Conservation (phyloP, 2,113 vertebrate genomes). For the Daboia siamensis region DNA sequence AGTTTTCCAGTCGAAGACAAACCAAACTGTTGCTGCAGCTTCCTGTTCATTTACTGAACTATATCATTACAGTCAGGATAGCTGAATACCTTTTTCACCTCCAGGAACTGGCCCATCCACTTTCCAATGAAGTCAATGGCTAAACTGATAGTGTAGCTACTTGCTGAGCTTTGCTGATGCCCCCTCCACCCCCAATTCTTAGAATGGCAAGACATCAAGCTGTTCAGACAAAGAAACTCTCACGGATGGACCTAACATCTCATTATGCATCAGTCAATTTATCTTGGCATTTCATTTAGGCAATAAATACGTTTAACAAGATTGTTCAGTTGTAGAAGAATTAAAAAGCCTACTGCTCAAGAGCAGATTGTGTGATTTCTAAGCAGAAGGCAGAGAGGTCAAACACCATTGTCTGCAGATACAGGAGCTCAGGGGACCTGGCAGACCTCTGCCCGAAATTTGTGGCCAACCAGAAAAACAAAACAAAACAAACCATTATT, state of each 20-base stretch:
- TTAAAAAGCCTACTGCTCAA: neutral
- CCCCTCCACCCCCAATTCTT: constrained; percentile 24
- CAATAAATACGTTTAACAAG: constrained; percentile 27
- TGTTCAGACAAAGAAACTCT: constrained; percentile 25
- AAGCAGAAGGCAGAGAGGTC: neutral
- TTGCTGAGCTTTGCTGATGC: constrained; percentile 60
- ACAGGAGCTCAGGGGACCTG: neutral
- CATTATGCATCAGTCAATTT: constrained; percentile 33
- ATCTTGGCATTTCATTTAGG: constrained; percentile 15
- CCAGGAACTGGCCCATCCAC: constrained; percentile 28
- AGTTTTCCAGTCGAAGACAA: constrained; percentile 53
- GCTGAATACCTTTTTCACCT: constrained; percentile 25
- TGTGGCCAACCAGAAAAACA: neutral
- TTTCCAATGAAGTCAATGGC: constrained; percentile 12
- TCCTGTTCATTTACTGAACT: constrained; percentile 45
- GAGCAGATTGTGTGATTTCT: neutral
- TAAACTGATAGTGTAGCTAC: constrained; percentile 35
- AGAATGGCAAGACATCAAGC: constrained; percentile 49
- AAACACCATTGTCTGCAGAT: neutral
- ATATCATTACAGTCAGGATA: constrained; percentile 27
- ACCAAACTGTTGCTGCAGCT: constrained; percentile 51
- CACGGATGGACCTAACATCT: constrained; percentile 37
- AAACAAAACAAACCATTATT: neutral
- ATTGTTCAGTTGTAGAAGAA: neutral
- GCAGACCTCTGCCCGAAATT: neutral